Base-by-base conservation (phyloP, 1,140 invertebrate species). In the Ditylenchus dipsaci region DNA sequence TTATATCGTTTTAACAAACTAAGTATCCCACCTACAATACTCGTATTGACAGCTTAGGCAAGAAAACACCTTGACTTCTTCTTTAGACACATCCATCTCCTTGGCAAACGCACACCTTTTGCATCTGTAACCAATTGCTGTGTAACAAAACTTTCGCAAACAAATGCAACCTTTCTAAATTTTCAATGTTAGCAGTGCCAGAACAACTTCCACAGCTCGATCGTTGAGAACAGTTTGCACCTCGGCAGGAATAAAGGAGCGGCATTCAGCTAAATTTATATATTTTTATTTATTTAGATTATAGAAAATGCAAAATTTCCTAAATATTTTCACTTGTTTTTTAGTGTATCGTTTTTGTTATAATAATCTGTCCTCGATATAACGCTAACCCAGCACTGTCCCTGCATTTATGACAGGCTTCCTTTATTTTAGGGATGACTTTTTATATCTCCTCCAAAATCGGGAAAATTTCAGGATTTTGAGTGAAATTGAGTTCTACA, bases 201-300 rank as follows among this genome's bases (percentile, higher is more conserved):
- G 75, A 9, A 49, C 64, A 75, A 75, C 72, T 30, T 73, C 72
- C 19, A 62, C 29, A 67, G 75, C 63, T 57, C 72, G 69, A 21
- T 73, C 72, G 61, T 74, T 70, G 30, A 73, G 47, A 30, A 27
- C 27, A 3, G n/a, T 29, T 21, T 47, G 63, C 5, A 73, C 60
- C 8, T 76, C 43, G 3, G 15, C 45, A 1, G 63, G 26, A 29
- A 73, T 26, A n/a, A 73, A 1, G 15, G 1, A 7, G 56, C 72
- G 47, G 30, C 63, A 38, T 7, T 76, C 65, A 29, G 71, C 72
- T 73, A 62, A 47, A 73, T n/a, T n/a, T n/a, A n/a, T n/a, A n/a
- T n/a, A n/a, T n/a, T n/a, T n/a, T n/a, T n/a, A n/a, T n/a, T n/a
- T n/a, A n/a, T n/a, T n/a, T n/a, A n/a, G n/a, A n/a, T n/a, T n/a